These are phyloP conservation scores for Stenodema calcarata DNA, from an alignment of 2,888 invertebrate genomes.

Conservation along the genomic window DNA sequence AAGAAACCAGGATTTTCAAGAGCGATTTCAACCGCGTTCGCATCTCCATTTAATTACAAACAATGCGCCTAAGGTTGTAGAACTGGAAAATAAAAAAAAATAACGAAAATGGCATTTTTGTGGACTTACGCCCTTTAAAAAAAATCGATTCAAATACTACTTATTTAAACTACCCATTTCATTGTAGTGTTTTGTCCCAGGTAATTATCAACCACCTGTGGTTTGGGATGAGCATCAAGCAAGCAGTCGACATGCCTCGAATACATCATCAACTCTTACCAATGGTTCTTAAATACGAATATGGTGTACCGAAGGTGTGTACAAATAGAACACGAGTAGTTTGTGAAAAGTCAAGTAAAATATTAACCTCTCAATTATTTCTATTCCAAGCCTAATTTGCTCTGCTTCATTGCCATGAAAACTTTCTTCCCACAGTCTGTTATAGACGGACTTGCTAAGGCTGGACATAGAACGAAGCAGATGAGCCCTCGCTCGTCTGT, in stretches of 20 bases:
- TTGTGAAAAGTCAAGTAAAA: no score
- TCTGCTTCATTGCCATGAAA: not conserved
- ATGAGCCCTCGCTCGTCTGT: conserved; percentile 51
- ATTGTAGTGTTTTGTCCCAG: conserved; percentile 61
- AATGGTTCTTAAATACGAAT: conserved; percentile 73
- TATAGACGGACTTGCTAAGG: conserved; percentile 3
- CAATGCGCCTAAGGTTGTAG: no score
- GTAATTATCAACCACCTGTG: conserved; percentile 72
- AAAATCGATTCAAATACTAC: no score
- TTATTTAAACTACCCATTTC: not conserved
- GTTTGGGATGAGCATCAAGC: conserved; percentile 69
- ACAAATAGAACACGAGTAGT: no score
- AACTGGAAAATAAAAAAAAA: no score
- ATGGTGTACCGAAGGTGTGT: conserved; percentile 42
- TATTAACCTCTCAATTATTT: no score
- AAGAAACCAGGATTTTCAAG: no score
- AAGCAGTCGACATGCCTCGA: conserved; percentile 74
- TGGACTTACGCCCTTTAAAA: no score
- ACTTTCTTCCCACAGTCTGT: conserved; percentile 11
- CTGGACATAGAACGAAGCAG: conserved; percentile 35
- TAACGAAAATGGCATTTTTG: no score
- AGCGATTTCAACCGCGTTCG: no score
- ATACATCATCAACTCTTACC: conserved; percentile 89
- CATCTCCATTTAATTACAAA: no score
- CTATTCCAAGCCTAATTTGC: not conserved